phyloP scores from a whole-genome alignment of 2,888 invertebrate species.

The Octonoba sinensis region DNA sequence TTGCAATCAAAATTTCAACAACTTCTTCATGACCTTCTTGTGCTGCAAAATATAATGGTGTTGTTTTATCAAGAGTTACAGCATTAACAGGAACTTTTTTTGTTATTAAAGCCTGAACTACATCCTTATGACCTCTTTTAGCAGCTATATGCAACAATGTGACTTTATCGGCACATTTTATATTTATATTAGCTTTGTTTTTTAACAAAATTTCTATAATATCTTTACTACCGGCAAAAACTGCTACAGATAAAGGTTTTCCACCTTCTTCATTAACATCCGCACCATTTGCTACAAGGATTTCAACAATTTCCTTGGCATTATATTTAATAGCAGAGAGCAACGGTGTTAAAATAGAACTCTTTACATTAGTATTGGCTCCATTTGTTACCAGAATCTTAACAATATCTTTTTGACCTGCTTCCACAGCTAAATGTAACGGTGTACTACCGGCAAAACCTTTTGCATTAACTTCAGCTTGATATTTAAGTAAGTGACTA shows the following conservation, averaged over 20 bases:
- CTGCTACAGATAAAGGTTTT: constrained; percentile 5
- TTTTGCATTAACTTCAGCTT: background rate
- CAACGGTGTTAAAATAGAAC: background rate
- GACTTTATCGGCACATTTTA: constrained; percentile 66
- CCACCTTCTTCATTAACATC: background rate
- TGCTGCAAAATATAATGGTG: constrained; percentile 82
- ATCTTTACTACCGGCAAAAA: constrained; percentile 3
- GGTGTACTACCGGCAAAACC: background rate
- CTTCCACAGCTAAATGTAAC: constrained; percentile 4
- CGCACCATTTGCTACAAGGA: constrained; percentile 77
- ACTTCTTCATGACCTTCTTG: constrained; percentile 80
- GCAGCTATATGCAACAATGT: constrained; percentile 16
- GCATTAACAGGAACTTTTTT: background rate
- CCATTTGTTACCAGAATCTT: constrained; percentile 45
- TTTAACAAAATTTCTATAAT: constrained; percentile 74
- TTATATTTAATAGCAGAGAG: background rate
- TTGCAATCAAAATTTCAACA: constrained; percentile 68
- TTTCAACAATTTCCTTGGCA: constrained; percentile 67
- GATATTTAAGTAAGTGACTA: constrained; percentile 4
- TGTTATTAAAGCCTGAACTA: constrained; percentile 1
- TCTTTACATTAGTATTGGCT: background rate
- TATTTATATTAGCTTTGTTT: constrained; percentile 82
- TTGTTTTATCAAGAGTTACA: constrained; percentile 79
- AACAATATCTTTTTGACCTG: constrained; percentile 67
- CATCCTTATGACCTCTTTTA: constrained; percentile 10